These are phyloP conservation scores for Myripristis jacobus DNA, from an alignment of 2,797 vertebrate genomes.

Conservation along the genomic window DNA sequence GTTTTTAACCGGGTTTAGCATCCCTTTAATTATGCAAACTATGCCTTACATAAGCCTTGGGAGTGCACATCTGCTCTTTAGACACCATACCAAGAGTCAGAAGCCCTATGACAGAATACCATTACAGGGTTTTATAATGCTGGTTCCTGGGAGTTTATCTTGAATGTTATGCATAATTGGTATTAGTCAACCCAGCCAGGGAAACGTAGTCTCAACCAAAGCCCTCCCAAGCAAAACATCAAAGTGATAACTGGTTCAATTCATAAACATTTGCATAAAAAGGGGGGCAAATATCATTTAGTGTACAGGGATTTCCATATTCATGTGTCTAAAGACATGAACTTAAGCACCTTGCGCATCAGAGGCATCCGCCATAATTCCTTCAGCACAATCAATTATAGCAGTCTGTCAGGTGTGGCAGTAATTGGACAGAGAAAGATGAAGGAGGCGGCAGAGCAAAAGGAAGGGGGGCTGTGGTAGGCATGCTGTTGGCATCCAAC, in stretches of 20 bases:
- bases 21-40: constrained; percentile 26
- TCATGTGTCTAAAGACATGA: constrained; percentile 65
- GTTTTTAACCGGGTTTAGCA: too few species aligned
- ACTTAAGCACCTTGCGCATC: constrained; percentile 62
- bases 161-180: constrained; percentile 42
- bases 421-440: constrained; percentile 55
- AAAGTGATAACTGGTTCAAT: constrained; percentile 56
- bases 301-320: constrained; percentile 75
- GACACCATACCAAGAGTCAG: constrained; percentile 22
- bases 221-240: constrained; percentile 57
- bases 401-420: constrained; percentile 71
- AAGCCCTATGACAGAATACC: constrained; percentile 22
- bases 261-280: constrained; percentile 61
- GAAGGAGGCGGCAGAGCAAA: constrained; percentile 18
- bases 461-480: constrained; percentile 24
- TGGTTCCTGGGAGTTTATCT: constrained; percentile 50
- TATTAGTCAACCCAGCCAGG: constrained; percentile 24
- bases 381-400: constrained; percentile 67
- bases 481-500: constrained; percentile 1
- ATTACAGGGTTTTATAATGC: constrained; percentile 40
- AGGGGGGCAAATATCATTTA: constrained; percentile 62
- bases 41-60: constrained; percentile 8
- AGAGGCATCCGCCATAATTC: constrained; percentile 56
- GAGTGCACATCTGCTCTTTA: constrained; percentile 16
- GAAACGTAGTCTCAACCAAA: constrained; percentile 41